Conservation (phyloP, 2,888 invertebrate genomes). For the Brassicogethes aeneus region DNA sequence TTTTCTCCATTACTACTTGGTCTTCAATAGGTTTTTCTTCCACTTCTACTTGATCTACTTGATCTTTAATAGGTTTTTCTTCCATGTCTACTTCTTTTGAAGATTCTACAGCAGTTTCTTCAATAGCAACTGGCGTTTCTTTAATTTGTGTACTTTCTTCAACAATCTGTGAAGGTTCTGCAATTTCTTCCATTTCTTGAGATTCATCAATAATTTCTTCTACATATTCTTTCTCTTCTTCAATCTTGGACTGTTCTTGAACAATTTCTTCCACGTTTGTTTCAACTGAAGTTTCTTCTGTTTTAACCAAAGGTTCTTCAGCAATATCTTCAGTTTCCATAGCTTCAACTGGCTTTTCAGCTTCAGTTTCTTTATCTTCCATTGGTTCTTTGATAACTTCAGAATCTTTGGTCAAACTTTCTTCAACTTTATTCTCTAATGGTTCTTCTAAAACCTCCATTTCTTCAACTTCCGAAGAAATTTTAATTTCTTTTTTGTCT, state of each 20-base stretch:
- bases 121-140: neutral
- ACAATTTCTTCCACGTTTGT: constrained; percentile 3
- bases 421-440: too few relatives aligned
- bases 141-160: constrained; percentile 2
- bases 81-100: constrained; percentile 2
- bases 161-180: neutral
- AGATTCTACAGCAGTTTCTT: neutral
- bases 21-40: constrained; percentile 2
- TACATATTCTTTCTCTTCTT: constrained; percentile 5
- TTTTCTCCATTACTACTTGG: neutral
- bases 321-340: constrained; percentile 1
- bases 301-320: constrained; percentile 1
- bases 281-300: constrained; percentile 6
- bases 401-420: too few relatives aligned
- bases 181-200: constrained; percentile 3
- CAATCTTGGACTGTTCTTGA: too few relatives aligned
- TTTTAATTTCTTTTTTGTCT: too few relatives aligned
- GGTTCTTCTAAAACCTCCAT: constrained; percentile 1
- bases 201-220: constrained; percentile 8
- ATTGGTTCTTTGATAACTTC: neutral
- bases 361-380: neutral
- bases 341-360: constrained; percentile 2
- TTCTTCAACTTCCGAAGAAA: too few relatives aligned
- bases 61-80: neutral
- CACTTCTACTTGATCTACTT: neutral